Percentiles rank a stretch among this genome's conserved stretches.
These are phyloP conservation scores for Melanocharis versteri DNA, from an alignment of 2,113 vertebrate species.

Conservation along the genomic window DNA sequence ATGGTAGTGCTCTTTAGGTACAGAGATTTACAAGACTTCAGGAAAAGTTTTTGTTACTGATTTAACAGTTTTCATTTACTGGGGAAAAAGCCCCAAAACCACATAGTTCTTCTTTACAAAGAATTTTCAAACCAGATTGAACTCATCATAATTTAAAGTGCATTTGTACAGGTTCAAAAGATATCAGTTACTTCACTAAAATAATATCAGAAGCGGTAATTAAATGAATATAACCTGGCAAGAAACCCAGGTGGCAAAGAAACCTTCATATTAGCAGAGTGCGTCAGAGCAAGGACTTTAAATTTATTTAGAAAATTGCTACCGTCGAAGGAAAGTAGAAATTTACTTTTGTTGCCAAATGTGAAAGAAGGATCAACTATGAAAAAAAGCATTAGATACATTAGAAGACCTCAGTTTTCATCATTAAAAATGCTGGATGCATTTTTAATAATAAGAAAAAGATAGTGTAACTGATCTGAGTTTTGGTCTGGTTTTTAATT, in stretches of 20 bases:
- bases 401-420: neutral
- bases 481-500: neutral
- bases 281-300: neutral
- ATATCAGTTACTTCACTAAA: neutral
- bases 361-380: neutral
- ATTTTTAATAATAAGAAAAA: neutral
- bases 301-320: neutral
- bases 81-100: accelerated
- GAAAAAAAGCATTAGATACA: neutral
- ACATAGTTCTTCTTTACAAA: neutral
- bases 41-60: neutral
- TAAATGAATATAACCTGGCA: neutral
- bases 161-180: neutral
- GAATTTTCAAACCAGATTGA: neutral
- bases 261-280: neutral
- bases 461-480: neutral
- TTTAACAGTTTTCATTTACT: neutral
- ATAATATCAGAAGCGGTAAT: neutral
- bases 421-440: neutral
- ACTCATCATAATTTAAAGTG: neutral
- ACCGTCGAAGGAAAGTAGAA: neutral
- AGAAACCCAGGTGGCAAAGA: too few relatives aligned
- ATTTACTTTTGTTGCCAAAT: neutral
- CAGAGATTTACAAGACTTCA: neutral
- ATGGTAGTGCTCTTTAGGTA: neutral